Conservation (phyloP, 64 coral and sea anemone species). For the Cladopsammia gracilis region DNA sequence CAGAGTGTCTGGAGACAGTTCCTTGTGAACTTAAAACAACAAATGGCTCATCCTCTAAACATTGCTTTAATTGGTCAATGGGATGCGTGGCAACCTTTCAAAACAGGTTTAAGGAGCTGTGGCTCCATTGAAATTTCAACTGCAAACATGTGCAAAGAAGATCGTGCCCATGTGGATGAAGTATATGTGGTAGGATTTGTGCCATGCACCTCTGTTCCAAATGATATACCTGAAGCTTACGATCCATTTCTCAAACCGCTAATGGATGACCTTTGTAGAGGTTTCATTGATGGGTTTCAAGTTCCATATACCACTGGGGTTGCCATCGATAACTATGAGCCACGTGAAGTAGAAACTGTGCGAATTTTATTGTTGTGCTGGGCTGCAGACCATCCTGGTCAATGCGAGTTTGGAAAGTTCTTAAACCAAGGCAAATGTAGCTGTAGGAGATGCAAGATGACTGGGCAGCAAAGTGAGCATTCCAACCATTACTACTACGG, state of each 20-base stretch:
- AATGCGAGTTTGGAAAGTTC: slow-evolving; percentile 80
- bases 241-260: slow-evolving; percentile 81
- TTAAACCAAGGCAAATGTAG: slow-evolving; percentile 79
- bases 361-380: slow-evolving; percentile 75
- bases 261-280: slow-evolving; percentile 76
- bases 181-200: slow-evolving; percentile 70
- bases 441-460: slow-evolving; percentile 77
- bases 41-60: slow-evolving; percentile 55
- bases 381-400: slow-evolving; percentile 83
- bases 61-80: slow-evolving; percentile 68
- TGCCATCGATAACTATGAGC: slow-evolving; percentile 31
- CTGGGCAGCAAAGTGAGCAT: slow-evolving; percentile 71
- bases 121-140: slow-evolving; percentile 68
- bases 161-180: no score
- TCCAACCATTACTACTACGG: slow-evolving; percentile 78
- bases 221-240: slow-evolving; percentile 56
- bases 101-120: slow-evolving; percentile 63
- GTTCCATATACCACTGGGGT: slow-evolving; percentile 29
- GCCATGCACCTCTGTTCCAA: slow-evolving; percentile 33
- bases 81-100: slow-evolving; percentile 67
- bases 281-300: slow-evolving; percentile 77
- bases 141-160: slow-evolving; percentile 68
- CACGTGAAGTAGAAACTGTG: slow-evolving; percentile 68
- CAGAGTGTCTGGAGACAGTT: slow-evolving; percentile 44
- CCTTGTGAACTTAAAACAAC: slow-evolving; percentile 15